Conservation (phyloP, 2,888 invertebrate genomes). For the Eristalis tenax region DNA sequence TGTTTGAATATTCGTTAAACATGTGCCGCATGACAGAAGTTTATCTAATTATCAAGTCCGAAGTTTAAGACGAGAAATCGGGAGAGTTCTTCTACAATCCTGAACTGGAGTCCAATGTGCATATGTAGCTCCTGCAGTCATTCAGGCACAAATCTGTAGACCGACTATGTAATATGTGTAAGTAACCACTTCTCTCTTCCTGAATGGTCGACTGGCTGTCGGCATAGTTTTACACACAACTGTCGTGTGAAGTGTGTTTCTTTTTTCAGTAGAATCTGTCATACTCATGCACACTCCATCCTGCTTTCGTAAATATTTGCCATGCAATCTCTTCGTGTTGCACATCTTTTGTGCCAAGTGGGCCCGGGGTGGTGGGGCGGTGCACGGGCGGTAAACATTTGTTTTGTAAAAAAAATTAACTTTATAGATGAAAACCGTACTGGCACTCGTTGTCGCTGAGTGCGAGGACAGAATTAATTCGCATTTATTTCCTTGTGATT, state of each 20-base stretch:
- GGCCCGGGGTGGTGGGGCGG: background rate
- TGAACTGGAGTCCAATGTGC: too few species aligned
- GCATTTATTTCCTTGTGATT: background rate
- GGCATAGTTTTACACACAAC: background rate
- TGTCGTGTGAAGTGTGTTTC: background rate
- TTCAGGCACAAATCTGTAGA: too few species aligned
- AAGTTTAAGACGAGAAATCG: too few species aligned
- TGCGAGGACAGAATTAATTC: background rate
- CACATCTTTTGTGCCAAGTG: background rate
- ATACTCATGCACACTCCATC: background rate
- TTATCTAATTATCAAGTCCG: too few species aligned
- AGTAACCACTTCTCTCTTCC: background rate
- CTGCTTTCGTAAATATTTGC: background rate
- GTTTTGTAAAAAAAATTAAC: constrained; percentile 6
- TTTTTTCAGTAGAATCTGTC: background rate
- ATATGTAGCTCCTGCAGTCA: too few species aligned
- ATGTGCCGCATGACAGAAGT: too few species aligned
- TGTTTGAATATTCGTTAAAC: too few species aligned
- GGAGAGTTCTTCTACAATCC: too few species aligned
- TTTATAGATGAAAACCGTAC: constrained; percentile 13
- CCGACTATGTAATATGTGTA: too few species aligned
- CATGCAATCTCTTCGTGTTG: constrained; percentile 1
- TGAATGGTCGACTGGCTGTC: background rate
- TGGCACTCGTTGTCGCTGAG: background rate
- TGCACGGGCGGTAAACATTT: constrained; percentile 8